A percentile compares a stretch with the other conserved stretches of the same genome.
Conservation (phyloP, 2,797 vertebrate genomes). For the Loriculus beryllinus region DNA sequence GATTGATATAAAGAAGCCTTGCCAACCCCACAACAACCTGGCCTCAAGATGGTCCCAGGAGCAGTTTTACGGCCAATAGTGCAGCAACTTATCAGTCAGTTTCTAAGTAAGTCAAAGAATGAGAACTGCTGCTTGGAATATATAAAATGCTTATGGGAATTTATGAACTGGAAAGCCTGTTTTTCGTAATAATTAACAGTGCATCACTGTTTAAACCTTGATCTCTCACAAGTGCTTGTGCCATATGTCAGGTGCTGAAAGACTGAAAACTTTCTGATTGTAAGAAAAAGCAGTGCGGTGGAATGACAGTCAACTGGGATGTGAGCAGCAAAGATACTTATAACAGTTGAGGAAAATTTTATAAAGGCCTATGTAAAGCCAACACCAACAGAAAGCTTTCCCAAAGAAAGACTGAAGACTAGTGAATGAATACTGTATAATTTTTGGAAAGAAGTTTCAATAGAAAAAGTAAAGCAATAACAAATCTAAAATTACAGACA, state of each 20-base stretch:
- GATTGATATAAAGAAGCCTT: background rate
- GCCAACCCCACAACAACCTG: background rate
- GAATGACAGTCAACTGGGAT: background rate
- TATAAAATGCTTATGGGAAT: background rate
- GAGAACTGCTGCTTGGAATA: background rate
- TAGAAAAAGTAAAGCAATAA: constrained; percentile 4
- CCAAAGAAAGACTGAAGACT: background rate
- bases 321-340: background rate
- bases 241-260: background rate
- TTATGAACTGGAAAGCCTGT: background rate
- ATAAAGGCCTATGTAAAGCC: background rate
- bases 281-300: background rate
- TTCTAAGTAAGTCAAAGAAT: background rate
- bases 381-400: constrained; percentile 6
- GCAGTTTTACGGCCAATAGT: background rate
- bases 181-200: constrained; percentile 20
- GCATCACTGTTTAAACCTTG: background rate
- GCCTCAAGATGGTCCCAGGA: background rate
- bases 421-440: background rate
- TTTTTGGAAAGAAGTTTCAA: constrained; percentile 16
- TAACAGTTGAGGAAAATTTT: background rate
- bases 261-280: background rate
- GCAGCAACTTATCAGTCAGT: background rate
- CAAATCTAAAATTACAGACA: constrained; percentile 15
- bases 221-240: background rate